These are phyloP conservation scores for Sussaba pulchella DNA, from an alignment of 2,888 invertebrate genomes.

Conservation along the genomic window DNA sequence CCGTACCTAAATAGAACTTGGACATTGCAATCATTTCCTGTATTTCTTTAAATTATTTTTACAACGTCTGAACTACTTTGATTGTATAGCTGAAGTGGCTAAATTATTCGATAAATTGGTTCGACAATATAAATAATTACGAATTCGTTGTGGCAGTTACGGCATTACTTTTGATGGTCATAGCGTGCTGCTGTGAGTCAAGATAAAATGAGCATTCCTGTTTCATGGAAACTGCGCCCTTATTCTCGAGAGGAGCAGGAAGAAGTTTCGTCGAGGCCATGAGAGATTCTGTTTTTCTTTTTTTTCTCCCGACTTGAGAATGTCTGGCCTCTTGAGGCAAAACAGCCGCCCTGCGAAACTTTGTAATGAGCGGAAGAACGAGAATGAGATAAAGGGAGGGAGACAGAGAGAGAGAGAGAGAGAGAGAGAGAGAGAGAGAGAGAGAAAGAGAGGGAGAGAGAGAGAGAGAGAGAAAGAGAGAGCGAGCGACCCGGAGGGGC, in stretches of 20 bases:
- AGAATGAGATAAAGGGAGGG: neutral
- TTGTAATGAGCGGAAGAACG: constrained; percentile 77
- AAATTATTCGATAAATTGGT: too few relatives aligned
- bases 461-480: neutral
- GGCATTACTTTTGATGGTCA: neutral
- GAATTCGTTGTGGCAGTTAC: too few relatives aligned
- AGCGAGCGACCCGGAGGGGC: constrained; percentile 67
- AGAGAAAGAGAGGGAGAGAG: neutral
- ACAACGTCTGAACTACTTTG: neutral
- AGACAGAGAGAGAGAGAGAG: neutral
- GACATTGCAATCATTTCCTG: too few relatives aligned
- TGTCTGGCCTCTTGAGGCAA: constrained; percentile 75
- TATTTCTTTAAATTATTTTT: neutral
- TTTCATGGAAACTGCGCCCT: neutral
- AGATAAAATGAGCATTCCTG: neutral
- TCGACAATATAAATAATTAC: too few relatives aligned
- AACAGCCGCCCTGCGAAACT: constrained; percentile 74
- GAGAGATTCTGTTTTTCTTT: constrained; percentile 25
- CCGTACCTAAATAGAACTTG: too few relatives aligned
- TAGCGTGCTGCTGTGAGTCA: neutral
- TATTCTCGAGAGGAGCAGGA: neutral
- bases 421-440: constrained; percentile 3
- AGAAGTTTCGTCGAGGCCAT: constrained; percentile 27
- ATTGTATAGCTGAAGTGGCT: too few relatives aligned
- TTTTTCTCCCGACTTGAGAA: constrained; percentile 73